Evolutionary conservation across 1,140 invertebrate species (phyloP).

Genomic region (Ceratoteleas bidentatus): DNA sequence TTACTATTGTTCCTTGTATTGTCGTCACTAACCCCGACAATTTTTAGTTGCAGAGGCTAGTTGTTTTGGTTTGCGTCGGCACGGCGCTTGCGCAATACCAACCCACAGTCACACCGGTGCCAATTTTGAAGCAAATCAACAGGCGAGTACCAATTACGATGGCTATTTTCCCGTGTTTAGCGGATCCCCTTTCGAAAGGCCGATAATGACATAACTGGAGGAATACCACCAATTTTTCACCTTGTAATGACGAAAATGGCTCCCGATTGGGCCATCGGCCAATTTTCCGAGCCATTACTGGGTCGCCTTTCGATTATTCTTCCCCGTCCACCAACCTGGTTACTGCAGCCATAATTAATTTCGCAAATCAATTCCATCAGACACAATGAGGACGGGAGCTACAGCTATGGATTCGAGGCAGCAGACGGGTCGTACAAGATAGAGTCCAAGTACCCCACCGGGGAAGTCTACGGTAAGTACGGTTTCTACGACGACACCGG

Average conservation of each 20-base stretch:
- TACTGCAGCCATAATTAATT: no score
- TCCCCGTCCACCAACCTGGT: no score
- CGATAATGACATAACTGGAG: slow-evolving; percentile 34
- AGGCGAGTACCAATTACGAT: slow-evolving; percentile 75
- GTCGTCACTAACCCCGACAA: not conserved
- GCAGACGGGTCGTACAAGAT: slow-evolving; percentile 96
- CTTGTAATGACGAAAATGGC: not conserved
- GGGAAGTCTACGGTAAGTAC: slow-evolving; percentile 91
- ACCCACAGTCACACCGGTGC: slow-evolving; percentile 85
- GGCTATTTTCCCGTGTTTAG: slow-evolving; percentile 19
- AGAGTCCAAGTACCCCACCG: slow-evolving; percentile 91
- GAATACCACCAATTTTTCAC: not conserved
- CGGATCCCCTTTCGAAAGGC: slow-evolving; percentile 21
- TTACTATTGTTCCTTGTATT: no score
- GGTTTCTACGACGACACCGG: slow-evolving; percentile 91
- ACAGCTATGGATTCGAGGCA: slow-evolving; percentile 93
- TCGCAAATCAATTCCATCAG: slow-evolving; percentile 62
- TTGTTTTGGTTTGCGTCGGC: slow-evolving; percentile 67
- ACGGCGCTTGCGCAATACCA: slow-evolving; percentile 72
- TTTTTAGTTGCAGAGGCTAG: slow-evolving; percentile 68
- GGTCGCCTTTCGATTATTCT: no score
- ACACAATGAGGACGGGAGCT: slow-evolving; percentile 92
- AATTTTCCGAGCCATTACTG: no score
- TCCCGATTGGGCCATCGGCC: not conserved
- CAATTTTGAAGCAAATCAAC: slow-evolving; percentile 93